Evolutionary conservation across 2,113 vertebrate genomes (phyloP).

Genomic region (Pelusios castaneus): DNA sequence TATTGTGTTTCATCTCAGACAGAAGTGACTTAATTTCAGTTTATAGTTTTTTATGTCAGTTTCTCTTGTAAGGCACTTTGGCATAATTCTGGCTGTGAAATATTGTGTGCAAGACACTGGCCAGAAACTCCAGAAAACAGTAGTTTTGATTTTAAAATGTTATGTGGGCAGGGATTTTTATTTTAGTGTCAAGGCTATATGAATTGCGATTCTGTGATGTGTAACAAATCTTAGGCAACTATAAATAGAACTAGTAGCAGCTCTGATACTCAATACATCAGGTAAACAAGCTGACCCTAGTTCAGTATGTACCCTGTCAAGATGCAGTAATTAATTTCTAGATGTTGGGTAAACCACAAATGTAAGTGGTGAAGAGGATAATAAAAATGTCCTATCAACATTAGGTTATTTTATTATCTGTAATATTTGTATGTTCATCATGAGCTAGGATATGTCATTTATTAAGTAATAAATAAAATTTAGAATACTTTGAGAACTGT

Average conservation of each 20-base stretch:
- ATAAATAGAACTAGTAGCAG: slow-evolving; percentile 50
- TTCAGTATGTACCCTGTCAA: slow-evolving; percentile 50
- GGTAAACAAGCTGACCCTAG: slow-evolving; percentile 40
- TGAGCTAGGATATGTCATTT: background rate
- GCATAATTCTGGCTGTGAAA: background rate
- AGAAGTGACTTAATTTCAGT: background rate
- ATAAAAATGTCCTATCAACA: background rate
- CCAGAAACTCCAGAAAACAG: background rate
- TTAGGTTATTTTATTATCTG: background rate
- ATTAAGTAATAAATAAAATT: no score
- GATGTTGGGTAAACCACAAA: background rate
- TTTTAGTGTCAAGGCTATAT: slow-evolving; percentile 22
- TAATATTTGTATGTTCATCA: background rate
- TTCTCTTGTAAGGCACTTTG: background rate
- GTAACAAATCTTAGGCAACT: slow-evolving; percentile 36
- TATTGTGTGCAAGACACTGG: background rate
- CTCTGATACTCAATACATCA: slow-evolving; percentile 29
- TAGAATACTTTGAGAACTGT: background rate
- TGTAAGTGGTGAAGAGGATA: background rate
- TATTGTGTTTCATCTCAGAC: background rate
- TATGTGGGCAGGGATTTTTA: slow-evolving; percentile 9
- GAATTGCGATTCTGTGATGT: slow-evolving; percentile 38
- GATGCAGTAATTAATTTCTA: slow-evolving; percentile 55
- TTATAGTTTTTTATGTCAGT: background rate
- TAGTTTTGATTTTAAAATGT: slow-evolving; percentile 2